A percentile compares a stretch with the other conserved stretches of the same genome.
Conservation (phyloP, 2,797 vertebrate species). For the Cryptoprocta ferox region DNA sequence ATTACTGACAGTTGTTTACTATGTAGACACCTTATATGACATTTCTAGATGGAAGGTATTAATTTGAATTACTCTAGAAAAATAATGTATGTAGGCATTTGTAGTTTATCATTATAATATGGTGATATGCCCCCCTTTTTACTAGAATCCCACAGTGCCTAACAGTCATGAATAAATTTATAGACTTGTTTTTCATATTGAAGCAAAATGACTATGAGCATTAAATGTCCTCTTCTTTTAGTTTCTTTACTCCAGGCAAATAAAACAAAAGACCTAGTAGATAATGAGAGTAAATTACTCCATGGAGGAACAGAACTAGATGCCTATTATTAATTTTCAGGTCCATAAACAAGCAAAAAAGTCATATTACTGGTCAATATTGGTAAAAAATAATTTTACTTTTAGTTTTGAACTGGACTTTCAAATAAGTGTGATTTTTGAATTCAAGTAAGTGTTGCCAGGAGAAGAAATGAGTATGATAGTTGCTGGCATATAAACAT, state of each 20-base stretch:
- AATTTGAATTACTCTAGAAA: slow-evolving; percentile 83
- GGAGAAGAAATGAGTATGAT: slow-evolving; percentile 37
- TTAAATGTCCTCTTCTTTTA: slow-evolving; percentile 81
- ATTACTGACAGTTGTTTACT: slow-evolving; percentile 75
- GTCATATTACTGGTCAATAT: not conserved
- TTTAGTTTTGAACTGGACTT: slow-evolving; percentile 44
- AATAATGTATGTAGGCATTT: slow-evolving; percentile 79
- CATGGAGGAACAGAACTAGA: slow-evolving; percentile 74
- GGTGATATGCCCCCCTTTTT: slow-evolving; percentile 58
- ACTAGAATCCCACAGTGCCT: slow-evolving; percentile 56
- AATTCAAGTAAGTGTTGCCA: slow-evolving; percentile 53
- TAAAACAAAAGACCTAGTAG: slow-evolving; percentile 81
- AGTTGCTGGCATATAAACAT: slow-evolving; percentile 40
- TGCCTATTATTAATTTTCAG: slow-evolving; percentile 72
- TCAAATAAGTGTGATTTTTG: slow-evolving; percentile 41
- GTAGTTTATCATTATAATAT: slow-evolving; percentile 81
- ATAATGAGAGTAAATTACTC: slow-evolving; percentile 83
- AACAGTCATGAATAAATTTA: slow-evolving; percentile 80
- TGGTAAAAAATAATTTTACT: slow-evolving; percentile 48
- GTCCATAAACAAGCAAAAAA: slow-evolving; percentile 21
- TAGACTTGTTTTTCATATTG: slow-evolving; percentile 78
- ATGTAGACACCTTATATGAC: slow-evolving; percentile 67
- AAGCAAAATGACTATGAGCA: slow-evolving; percentile 80
- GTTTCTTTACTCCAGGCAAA: slow-evolving; percentile 79
- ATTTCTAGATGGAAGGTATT: slow-evolving; percentile 81